These are phyloP conservation scores for Epizoanthus rinbou DNA, from an alignment of 92 coral and sea anemone species.

Conservation along the genomic window DNA sequence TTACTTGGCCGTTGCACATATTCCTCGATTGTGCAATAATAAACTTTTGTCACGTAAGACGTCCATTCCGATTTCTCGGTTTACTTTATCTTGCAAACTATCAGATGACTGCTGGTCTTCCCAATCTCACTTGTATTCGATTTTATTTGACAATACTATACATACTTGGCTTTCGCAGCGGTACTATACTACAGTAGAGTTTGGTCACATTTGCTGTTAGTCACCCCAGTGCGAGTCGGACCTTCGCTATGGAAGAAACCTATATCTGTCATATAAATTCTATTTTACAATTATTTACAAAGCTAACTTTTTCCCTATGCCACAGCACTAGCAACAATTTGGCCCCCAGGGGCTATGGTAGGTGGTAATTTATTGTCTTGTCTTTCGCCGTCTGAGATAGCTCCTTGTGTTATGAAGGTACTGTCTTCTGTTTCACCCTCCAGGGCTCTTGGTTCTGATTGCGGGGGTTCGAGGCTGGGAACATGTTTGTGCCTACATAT, in stretches of 20 bases:
- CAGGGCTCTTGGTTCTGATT: conserved; percentile 38
- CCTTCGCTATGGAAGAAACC: background rate
- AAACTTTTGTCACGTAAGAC: too few relatives aligned
- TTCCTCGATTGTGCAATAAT: too few relatives aligned
- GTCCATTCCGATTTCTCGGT: too few relatives aligned
- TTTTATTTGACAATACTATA: too few relatives aligned
- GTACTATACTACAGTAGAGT: too few relatives aligned
- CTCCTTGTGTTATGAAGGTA: conserved; percentile 83
- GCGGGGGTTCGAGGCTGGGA: conserved; percentile 43
- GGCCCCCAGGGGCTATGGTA: conserved; percentile 18
- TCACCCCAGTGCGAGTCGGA: too few relatives aligned
- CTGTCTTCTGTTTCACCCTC: conserved; percentile 53
- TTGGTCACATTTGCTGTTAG: too few relatives aligned
- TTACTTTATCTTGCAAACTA: too few relatives aligned
- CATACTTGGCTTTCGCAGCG: too few relatives aligned
- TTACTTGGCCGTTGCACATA: too few relatives aligned
- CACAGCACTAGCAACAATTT: conserved; percentile 20
- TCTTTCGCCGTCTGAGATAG: conserved; percentile 33
- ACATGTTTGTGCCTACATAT: conserved; percentile 13
- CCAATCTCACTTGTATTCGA: too few relatives aligned
- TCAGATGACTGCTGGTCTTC: too few relatives aligned
- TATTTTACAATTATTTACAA: background rate
- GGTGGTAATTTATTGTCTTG: conserved; percentile 7
- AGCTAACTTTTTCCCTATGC: conserved; percentile 2
- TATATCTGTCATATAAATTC: background rate